Conservation (phyloP, 2,113 vertebrate genomes). For the Guaruba guarouba region DNA sequence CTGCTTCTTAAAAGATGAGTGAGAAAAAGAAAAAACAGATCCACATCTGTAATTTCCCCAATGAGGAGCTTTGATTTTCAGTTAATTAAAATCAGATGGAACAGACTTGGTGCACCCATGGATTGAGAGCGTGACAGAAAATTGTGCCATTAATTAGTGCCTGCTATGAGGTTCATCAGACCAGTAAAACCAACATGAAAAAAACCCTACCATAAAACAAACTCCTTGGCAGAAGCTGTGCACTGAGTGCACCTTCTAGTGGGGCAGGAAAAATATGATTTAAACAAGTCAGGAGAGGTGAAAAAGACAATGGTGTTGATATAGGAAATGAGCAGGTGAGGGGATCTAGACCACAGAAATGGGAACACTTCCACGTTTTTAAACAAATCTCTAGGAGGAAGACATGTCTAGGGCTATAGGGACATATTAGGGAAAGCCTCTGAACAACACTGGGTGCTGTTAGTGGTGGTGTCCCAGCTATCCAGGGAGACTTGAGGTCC, state of each 20-base stretch:
- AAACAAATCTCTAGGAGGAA: neutral
- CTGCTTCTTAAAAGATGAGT: neutral
- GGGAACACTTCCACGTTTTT: neutral
- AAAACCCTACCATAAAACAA: neutral
- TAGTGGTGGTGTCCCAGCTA: neutral
- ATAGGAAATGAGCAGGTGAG: neutral
- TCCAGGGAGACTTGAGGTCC: neutral
- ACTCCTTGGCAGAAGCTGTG: neutral
- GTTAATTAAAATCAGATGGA: constrained; percentile 26
- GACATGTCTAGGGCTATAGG: neutral
- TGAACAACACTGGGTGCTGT: fast-evolving
- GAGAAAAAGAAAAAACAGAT: neutral
- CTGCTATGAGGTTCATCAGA: neutral
- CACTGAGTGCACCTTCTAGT: too few species aligned
- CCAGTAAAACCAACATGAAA: neutral
- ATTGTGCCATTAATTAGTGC: neutral
- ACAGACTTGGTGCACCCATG: neutral
- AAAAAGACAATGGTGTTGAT: neutral
- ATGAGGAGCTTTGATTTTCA: constrained; percentile 1
- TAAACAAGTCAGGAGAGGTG: neutral
- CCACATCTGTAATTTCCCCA: neutral
- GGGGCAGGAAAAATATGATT: neutral
- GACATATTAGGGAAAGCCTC: neutral
- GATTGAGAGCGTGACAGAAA: neutral
- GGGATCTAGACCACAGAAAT: neutral